A percentile compares a stretch with the other conserved stretches of the same genome.
These are phyloP conservation scores for Epinephelus malabaricus DNA, from an alignment of 2,797 vertebrate species.

Conservation along the genomic window DNA sequence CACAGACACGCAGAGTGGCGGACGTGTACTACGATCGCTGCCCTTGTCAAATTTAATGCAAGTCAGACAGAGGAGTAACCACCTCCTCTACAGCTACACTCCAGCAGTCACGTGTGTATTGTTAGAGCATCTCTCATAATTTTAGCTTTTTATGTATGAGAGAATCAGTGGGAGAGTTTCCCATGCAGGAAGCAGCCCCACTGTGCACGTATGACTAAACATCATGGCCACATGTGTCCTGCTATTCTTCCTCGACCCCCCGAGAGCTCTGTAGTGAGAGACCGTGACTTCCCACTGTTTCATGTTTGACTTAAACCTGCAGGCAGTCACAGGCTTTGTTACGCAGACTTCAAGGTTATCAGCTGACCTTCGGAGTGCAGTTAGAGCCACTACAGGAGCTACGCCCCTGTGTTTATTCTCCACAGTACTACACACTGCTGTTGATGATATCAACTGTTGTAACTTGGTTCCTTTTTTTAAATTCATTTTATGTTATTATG, in stretches of 20 bases:
- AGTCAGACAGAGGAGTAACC: neutral
- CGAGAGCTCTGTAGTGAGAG: slow-evolving; percentile 29
- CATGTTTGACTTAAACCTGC: slow-evolving; percentile 31
- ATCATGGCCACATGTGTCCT: slow-evolving; percentile 60
- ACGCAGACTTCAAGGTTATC: slow-evolving; percentile 44
- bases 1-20: neutral
- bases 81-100: neutral
- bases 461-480: neutral
- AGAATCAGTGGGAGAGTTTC: slow-evolving; percentile 32
- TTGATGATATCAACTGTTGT: neutral
- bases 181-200: slow-evolving; percentile 51
- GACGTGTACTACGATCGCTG: neutral
- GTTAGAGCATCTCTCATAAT: slow-evolving; percentile 4
- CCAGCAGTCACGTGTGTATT: neutral
- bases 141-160: neutral
- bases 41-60: neutral
- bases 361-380: slow-evolving; percentile 23
- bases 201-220: slow-evolving; percentile 47
- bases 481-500: neutral
- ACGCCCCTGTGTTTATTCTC: slow-evolving; percentile 7
- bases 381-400: slow-evolving; percentile 18
- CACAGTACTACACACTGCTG: neutral
- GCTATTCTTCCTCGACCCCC: slow-evolving; percentile 63
- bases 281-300: slow-evolving; percentile 24
- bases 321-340: slow-evolving; percentile 42